These are phyloP conservation scores for Dicyrtomina minuta DNA, from an alignment of 2,888 invertebrate species.

Conservation along the genomic window DNA sequence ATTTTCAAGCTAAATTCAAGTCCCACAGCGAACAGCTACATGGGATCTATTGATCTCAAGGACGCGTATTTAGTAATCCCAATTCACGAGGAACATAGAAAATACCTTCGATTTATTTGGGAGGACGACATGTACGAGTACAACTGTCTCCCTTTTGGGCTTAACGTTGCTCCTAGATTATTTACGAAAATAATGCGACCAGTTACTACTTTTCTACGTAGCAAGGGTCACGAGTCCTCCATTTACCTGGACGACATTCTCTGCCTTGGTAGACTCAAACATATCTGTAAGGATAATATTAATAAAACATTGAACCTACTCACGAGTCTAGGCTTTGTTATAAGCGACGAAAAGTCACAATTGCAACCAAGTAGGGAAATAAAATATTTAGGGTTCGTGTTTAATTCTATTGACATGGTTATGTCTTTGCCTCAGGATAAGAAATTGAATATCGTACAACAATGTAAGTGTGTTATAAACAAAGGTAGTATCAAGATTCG, in stretches of 20 bases:
- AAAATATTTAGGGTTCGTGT: constrained; percentile 17
- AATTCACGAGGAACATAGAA: neutral
- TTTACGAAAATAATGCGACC: constrained; percentile 31
- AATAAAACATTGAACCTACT: neutral
- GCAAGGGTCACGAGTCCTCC: neutral
- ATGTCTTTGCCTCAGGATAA: constrained; percentile 6
- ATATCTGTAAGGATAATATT: neutral
- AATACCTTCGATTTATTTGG: constrained; percentile 16
- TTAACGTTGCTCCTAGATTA: constrained; percentile 4
- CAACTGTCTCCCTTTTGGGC: too few species aligned
- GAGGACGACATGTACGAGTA: constrained; percentile 3
- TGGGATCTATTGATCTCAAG: constrained; percentile 15
- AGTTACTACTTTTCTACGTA: neutral
- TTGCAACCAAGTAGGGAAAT: neutral
- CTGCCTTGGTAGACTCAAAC: neutral
- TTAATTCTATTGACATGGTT: constrained; percentile 13
- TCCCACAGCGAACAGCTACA: neutral
- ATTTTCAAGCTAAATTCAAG: neutral
- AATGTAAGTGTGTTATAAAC: neutral
- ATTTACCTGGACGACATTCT: too few species aligned
- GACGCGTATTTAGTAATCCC: constrained; percentile 24
- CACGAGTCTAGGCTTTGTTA: neutral
- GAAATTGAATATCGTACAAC: neutral
- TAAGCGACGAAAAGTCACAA: constrained; percentile 12
- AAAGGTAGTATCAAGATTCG: neutral